Evolutionary conservation across 1,140 invertebrate genomes (phyloP), one percentile per base, ranked within the genome.

Genomic region (Drosophila ohnishii): DNA sequence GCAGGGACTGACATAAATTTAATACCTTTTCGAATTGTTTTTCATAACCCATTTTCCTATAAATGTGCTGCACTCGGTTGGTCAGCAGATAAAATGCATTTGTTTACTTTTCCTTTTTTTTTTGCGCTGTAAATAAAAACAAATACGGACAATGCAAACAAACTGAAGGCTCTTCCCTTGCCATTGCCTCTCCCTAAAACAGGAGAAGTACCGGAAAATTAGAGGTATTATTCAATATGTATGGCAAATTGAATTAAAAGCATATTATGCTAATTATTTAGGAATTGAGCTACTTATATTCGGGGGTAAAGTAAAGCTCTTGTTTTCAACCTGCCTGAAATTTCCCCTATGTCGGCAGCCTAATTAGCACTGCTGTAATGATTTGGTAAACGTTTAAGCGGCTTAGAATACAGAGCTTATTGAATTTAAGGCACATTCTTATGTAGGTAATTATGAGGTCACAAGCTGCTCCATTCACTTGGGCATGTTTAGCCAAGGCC

Each of bases 1-100:
- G 60, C 66, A 30, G 53, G 22, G 48, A 53, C 45, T 65, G 73
- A 81, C 78, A 86, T 78, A 65, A 77, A 85, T 84, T 85, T 80
- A 77, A 78, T 86, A 75, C 67, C 53, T 77, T 84, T 83, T 79
- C 62, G 75, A 84, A 82, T 75, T 81, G 55, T 72, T 72, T 77
- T 82, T 67, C 69, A 82, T 67, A 82, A 69, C 48, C 63, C 64
- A 78, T 70, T 78, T 61, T 51, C 37, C 56, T 51, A 53, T 61
- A 75, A 65, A 83, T 69, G 60, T 47, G 59, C 30, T 61, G 59
- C 47, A 85, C 81, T 73, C 77, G 80, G 77, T 50, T 71, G 63
- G 67, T 57, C 78, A 59, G 50, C 50, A 80, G 81, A 85, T 77
- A 85, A 85, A 85, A 67, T 70, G 70, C 75, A 82, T 67, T 78